Conservation (phyloP, 2,888 invertebrate genomes). For the Cerceris ruficornis region DNA sequence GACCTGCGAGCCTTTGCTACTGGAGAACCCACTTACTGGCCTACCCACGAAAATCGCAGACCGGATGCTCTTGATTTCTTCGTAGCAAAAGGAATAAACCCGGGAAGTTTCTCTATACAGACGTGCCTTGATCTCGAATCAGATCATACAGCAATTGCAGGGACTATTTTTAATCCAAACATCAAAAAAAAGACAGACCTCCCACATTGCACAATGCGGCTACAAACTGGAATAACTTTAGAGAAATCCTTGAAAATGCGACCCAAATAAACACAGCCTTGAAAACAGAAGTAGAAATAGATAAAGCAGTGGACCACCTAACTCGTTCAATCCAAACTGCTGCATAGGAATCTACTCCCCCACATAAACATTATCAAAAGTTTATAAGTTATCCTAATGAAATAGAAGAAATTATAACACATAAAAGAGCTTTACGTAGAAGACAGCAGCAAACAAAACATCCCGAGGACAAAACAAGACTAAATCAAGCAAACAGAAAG, state of each 20-base stretch:
- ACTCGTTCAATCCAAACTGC: not conserved
- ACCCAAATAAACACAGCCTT: not conserved
- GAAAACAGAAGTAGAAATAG: not conserved
- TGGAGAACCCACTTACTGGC: constrained; percentile 66
- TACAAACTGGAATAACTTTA: constrained; percentile 44
- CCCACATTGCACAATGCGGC: constrained; percentile 39
- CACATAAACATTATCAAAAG: no score
- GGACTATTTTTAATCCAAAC: no score
- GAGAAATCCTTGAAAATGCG: not conserved
- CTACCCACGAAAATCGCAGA: constrained; percentile 51
- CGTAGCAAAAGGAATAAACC: constrained; percentile 43
- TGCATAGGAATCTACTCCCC: not conserved
- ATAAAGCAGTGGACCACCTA: no score
- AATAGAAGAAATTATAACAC: not conserved
- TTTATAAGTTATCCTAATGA: not conserved
- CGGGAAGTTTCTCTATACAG: not conserved
- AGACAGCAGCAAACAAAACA: no score
- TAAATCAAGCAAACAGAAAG: no score
- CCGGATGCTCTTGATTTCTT: constrained; percentile 57
- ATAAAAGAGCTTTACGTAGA: not conserved
- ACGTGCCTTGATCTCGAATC: constrained; percentile 53
- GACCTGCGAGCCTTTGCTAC: constrained; percentile 35
- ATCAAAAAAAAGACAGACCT: not conserved
- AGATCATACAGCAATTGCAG: no score
- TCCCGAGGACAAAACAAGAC: no score